Percentiles rank a stretch among this genome's conserved stretches.
Conservation (phyloP, 2,888 invertebrate genomes). For the Hylaea fasciaria region DNA sequence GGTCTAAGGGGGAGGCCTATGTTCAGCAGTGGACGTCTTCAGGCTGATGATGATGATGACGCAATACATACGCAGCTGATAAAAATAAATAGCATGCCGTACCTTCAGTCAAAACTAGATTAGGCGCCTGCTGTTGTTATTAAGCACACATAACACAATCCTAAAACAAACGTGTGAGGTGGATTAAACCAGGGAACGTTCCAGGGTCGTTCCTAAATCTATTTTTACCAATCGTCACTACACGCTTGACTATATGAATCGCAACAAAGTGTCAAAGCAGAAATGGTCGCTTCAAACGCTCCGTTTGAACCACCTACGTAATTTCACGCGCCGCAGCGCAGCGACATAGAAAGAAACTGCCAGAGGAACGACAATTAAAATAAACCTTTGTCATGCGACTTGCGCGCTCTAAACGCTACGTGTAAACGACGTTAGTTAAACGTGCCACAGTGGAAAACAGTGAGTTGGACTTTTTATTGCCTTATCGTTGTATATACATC, state of each 20-base stretch:
- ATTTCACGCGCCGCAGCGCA: slow-evolving; percentile 18
- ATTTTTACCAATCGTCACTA: background rate
- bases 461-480: background rate
- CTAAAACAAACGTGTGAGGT: too few species aligned
- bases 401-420: slow-evolving; percentile 28
- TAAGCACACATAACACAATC: too few species aligned
- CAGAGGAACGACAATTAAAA: slow-evolving; percentile 42
- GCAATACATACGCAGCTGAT: too few species aligned
- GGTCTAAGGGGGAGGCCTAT: too few species aligned
- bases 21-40: too few species aligned
- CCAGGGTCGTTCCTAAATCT: background rate
- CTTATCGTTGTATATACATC: too few species aligned
- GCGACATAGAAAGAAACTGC: slow-evolving; percentile 22
- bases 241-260: background rate
- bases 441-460: slow-evolving; percentile 9
- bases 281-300: slow-evolving; percentile 21
- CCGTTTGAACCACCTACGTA: slow-evolving; percentile 19
- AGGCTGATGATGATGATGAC: too few species aligned
- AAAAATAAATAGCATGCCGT: too few species aligned
- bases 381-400: slow-evolving; percentile 40
- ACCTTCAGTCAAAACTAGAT: too few species aligned
- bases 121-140: too few species aligned
- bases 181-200: too few species aligned
- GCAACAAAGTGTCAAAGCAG: slow-evolving; percentile 13
- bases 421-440: slow-evolving; percentile 24